Evolutionary conservation across 2,113 vertebrate genomes (phyloP).

Genomic region (Rhea americana): DNA sequence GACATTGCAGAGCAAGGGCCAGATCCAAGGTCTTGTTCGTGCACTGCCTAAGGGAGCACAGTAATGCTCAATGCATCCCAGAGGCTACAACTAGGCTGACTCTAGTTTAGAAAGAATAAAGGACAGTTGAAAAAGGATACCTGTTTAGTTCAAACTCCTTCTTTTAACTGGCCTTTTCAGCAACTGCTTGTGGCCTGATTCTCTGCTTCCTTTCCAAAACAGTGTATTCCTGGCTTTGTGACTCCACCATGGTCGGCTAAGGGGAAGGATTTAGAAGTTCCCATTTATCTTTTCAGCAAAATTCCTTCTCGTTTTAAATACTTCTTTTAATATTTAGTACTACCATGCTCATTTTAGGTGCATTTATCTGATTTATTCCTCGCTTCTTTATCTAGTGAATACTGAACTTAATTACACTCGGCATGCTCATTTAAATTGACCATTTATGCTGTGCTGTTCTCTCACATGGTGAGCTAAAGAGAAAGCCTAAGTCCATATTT

Average conservation of each 20-base stretch:
- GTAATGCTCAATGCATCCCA: neutral
- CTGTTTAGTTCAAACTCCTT: neutral
- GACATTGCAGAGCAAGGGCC: neutral
- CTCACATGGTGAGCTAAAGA: neutral
- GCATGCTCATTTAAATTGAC: neutral
- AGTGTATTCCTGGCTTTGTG: neutral
- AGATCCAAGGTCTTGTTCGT: neutral
- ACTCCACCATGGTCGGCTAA: neutral
- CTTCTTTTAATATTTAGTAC: neutral
- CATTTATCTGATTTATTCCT: neutral
- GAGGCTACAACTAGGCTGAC: neutral
- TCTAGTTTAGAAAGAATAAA: neutral
- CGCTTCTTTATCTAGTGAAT: neutral
- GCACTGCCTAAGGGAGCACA: accelerated
- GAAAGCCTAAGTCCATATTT: slow-evolving; percentile 29
- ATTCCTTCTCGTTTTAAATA: neutral
- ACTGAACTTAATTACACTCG: neutral
- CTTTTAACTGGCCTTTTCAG: neutral
- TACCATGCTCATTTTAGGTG: neutral
- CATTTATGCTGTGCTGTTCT: neutral
- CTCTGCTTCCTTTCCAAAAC: neutral
- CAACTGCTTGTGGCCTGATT: neutral
- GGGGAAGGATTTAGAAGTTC: neutral
- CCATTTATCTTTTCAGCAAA: neutral
- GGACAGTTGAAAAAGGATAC: neutral